Evolutionary conservation across 2,888 invertebrate species (phyloP).

Genomic region (Entomobrya proxima): DNA sequence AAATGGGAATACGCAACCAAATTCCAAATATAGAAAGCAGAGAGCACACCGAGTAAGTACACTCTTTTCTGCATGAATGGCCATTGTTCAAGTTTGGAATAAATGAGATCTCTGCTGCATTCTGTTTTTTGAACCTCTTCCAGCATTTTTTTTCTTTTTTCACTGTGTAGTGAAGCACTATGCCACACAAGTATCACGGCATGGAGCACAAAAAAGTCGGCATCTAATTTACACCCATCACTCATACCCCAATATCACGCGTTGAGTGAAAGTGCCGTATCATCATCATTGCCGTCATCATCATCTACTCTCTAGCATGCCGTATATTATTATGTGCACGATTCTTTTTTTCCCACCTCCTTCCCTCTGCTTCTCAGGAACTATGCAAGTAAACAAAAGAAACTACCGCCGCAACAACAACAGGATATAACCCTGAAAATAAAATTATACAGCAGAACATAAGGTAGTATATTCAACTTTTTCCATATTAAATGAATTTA

Average conservation of each 20-base stretch:
- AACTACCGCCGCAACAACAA: not conserved
- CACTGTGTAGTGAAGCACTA: not conserved
- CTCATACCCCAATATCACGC: no score
- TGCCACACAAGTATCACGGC: not conserved
- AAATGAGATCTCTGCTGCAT: not conserved
- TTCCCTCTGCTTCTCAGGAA: not conserved
- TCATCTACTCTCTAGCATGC: not conserved
- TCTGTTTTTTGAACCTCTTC: not conserved
- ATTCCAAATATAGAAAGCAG: not conserved
- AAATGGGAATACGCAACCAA: no score
- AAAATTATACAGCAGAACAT: not conserved
- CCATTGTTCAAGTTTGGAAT: not conserved
- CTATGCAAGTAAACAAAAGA: not conserved
- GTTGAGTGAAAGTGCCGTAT: not conserved
- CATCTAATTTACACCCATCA: conserved; percentile 25
- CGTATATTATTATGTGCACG: not conserved
- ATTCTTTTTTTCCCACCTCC: not conserved
- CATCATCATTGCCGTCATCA: not conserved
- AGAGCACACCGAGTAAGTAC: not conserved
- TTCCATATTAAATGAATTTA: not conserved
- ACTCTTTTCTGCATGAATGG: not conserved
- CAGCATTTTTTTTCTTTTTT: not conserved
- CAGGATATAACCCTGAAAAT: no score
- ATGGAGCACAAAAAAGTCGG: not conserved
- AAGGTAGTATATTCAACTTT: not conserved